phyloP scores from a whole-genome alignment of 2,888 invertebrate species.

The Drosophila barbarae region DNA sequence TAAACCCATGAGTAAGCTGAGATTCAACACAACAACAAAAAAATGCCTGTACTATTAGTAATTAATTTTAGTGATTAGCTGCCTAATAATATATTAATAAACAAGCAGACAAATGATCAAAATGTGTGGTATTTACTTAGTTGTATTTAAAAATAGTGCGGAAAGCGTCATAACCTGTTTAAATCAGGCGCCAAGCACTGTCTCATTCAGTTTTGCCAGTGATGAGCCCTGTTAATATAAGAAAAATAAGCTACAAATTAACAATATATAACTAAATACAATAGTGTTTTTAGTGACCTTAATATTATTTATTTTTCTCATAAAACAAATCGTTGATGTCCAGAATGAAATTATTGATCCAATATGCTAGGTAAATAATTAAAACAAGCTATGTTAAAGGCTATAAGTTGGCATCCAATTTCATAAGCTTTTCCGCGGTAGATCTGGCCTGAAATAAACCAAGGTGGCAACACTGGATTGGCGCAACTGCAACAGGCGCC shows the following conservation, averaged over 20 bases:
- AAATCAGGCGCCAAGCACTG: constrained; percentile 18
- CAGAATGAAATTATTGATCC: too few species aligned
- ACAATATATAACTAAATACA: not conserved
- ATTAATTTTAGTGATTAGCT: constrained; percentile 62
- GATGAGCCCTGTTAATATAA: not conserved
- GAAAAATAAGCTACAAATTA: not conserved
- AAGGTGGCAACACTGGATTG: too few species aligned
- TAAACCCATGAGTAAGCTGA: constrained; percentile 51
- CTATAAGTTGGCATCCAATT: not conserved
- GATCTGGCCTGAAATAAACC: not conserved
- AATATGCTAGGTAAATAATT: not conserved
- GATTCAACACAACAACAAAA: constrained; percentile 30
- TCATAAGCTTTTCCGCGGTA: not conserved
- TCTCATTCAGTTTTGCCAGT: not conserved
- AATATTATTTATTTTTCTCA: too few species aligned
- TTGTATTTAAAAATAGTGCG: not conserved
- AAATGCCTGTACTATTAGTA: constrained; percentile 64
- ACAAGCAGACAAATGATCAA: constrained; percentile 33
- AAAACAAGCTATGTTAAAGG: not conserved
- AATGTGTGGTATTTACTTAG: not conserved
- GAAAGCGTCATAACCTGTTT: not conserved
- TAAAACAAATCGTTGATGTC: too few species aligned
- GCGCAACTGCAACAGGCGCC: constrained; percentile 18
- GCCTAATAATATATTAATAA: constrained; percentile 63
- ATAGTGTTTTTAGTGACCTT: too few species aligned